Percentiles rank a stretch among this genome's conserved stretches.
Evolutionary conservation across 2,888 invertebrate species (phyloP).

Genomic region (Sminthurinus aureus): DNA sequence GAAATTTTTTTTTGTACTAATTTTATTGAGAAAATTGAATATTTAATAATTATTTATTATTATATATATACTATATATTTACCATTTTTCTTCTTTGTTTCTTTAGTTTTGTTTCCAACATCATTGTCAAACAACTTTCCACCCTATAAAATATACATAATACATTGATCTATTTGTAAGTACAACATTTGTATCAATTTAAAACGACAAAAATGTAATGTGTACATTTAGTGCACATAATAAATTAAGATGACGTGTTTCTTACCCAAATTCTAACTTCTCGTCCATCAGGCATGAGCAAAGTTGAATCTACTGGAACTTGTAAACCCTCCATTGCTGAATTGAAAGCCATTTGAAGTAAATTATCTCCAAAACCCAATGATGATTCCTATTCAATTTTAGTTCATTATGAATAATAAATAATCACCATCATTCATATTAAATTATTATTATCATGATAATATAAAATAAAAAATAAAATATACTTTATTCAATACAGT

Average conservation of each 20-base stretch:
- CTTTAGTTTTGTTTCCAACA: conserved; percentile 8
- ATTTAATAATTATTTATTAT: background rate
- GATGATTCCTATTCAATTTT: conserved; percentile 47
- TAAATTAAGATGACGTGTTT: background rate
- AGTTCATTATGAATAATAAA: background rate
- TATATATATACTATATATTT: background rate
- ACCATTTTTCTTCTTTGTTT: conserved; percentile 31
- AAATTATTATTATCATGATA: too few species aligned
- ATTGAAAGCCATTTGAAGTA: conserved; percentile 62
- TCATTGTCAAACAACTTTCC: conserved; percentile 39
- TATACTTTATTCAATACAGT: too few species aligned
- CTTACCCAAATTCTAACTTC: conserved; percentile 40
- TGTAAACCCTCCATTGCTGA: conserved; percentile 61
- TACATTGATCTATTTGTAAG: too few species aligned
- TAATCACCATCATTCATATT: too few species aligned
- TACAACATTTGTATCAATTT: conserved; percentile 2
- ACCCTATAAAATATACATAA: conserved; percentile 17
- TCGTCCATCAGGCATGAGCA: conserved; percentile 44
- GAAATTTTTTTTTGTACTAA: background rate
- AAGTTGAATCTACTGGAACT: conserved; percentile 56
- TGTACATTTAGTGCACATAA: background rate
- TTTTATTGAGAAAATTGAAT: background rate
- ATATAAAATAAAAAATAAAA: background rate
- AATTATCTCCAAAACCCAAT: conserved; percentile 60
- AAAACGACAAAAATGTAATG: background rate